These are phyloP conservation scores for Hafferia zeledoni DNA, from an alignment of 2,797 vertebrate species.

Conservation along the genomic window DNA sequence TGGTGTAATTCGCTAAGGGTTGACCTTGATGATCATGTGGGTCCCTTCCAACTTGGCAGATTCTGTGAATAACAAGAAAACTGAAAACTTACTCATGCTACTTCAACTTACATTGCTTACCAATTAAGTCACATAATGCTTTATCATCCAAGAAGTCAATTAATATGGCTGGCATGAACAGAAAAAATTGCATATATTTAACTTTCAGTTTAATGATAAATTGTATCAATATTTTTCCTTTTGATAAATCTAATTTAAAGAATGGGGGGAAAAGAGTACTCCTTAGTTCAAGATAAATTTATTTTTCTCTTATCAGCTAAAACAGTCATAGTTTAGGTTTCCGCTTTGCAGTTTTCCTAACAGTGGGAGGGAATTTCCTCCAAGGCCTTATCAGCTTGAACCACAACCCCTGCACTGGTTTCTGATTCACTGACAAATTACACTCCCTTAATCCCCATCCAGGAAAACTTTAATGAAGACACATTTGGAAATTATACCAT, in stretches of 20 bases:
- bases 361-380: constrained; percentile 83
- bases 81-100: neutral
- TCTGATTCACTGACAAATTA: constrained; percentile 66
- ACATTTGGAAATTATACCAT: constrained; percentile 9
- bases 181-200: neutral
- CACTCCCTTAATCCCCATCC: constrained; percentile 45
- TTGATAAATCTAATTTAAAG: constrained; percentile 10
- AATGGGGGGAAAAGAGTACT: neutral
- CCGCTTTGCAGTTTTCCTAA: constrained; percentile 74
- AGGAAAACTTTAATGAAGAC: constrained; percentile 38
- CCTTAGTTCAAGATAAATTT: constrained; percentile 52
- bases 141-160: constrained; percentile 55
- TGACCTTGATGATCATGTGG: neutral
- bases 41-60: neutral
- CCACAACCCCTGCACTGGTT: constrained; percentile 72
- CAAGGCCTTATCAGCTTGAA: constrained; percentile 78
- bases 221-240: constrained; percentile 47
- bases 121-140: constrained; percentile 13
- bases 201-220: constrained; percentile 13
- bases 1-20: neutral
- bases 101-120: neutral
- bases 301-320: constrained; percentile 75
- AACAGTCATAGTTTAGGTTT: constrained; percentile 73
- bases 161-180: constrained; percentile 9
- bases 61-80: constrained; percentile 2